Evolutionary conservation across 2,888 invertebrate species (phyloP).

Genomic region (Yponomeuta malinellus): DNA sequence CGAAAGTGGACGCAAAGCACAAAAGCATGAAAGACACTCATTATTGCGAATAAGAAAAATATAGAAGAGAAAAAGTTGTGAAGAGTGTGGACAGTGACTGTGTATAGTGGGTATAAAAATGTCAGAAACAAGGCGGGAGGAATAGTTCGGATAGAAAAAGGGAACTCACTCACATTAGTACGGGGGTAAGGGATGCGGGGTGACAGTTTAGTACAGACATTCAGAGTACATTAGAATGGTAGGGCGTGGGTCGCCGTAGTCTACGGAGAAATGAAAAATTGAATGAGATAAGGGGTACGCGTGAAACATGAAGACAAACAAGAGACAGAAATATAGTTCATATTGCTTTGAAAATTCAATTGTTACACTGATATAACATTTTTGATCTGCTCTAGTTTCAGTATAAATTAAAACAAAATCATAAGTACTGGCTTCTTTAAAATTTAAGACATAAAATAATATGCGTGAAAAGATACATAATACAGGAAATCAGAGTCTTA

Average conservation of each 20-base stretch:
- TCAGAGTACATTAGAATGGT: constrained; percentile 62
- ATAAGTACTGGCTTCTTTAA: neutral
- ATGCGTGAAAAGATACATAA: constrained; percentile 22
- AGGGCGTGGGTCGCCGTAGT: constrained; percentile 58
- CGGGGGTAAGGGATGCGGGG: constrained; percentile 68
- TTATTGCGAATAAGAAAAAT: constrained; percentile 45
- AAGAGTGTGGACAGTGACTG: constrained; percentile 44
- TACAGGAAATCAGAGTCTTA: constrained; percentile 23
- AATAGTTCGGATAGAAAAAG: constrained; percentile 61
- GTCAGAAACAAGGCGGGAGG: constrained; percentile 34
- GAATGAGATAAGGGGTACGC: neutral
- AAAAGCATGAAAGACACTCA: constrained; percentile 57
- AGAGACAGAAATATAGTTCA: neutral
- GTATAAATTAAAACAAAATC: constrained; percentile 9
- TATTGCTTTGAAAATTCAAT: neutral
- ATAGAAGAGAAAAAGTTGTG: constrained; percentile 65
- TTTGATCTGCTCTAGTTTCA: neutral
- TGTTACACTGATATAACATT: neutral
- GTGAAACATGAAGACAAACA: neutral
- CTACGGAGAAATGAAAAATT: constrained; percentile 61
- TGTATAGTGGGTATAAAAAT: constrained; percentile 12
- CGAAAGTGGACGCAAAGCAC: constrained; percentile 63
- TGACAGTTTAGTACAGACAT: constrained; percentile 68
- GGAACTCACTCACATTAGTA: constrained; percentile 71
- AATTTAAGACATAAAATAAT: constrained; percentile 27